Evolutionary conservation across 2,113 vertebrate species (phyloP).

Genomic region (Gila orcuttii): DNA sequence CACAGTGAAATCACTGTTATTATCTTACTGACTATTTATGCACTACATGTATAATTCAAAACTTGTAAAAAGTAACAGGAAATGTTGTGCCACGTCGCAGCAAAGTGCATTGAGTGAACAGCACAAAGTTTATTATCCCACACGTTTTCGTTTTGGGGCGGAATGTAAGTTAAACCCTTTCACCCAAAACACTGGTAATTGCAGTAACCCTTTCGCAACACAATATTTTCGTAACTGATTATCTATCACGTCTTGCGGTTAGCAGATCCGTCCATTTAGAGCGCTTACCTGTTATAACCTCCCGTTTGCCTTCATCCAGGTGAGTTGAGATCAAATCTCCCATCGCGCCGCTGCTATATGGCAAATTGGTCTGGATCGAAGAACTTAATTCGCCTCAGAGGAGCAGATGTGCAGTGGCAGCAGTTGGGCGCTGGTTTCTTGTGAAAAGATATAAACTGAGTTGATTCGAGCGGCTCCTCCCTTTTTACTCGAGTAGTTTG

Average conservation of each 20-base stretch:
- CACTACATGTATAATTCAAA: background rate
- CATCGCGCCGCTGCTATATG: slow-evolving; percentile 72
- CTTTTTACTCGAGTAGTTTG: background rate
- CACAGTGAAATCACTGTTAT: too few species aligned
- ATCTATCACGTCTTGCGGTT: background rate
- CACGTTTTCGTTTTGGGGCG: background rate
- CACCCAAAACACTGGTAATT: background rate
- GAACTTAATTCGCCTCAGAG: slow-evolving; percentile 12
- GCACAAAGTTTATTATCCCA: background rate
- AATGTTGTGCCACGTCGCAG: slow-evolving; percentile 46
- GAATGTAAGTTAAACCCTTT: slow-evolving; percentile 19
- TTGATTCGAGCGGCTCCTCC: slow-evolving; percentile 27
- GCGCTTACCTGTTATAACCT: slow-evolving; percentile 86
- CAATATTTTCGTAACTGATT: background rate
- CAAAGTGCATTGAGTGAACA: background rate
- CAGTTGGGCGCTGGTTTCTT: slow-evolving; percentile 31
- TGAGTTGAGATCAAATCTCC: slow-evolving; percentile 90
- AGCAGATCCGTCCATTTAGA: background rate
- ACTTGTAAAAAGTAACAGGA: background rate
- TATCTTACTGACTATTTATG: background rate
- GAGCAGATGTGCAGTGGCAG: background rate
- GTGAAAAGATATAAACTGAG: slow-evolving; percentile 22
- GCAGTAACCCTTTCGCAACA: slow-evolving; percentile 29
- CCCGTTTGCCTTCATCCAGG: slow-evolving; percentile 89
- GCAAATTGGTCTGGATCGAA: slow-evolving; percentile 3